phyloP scores from a whole-genome alignment of 2,888 invertebrate genomes.

The Rhingia rostrata region DNA sequence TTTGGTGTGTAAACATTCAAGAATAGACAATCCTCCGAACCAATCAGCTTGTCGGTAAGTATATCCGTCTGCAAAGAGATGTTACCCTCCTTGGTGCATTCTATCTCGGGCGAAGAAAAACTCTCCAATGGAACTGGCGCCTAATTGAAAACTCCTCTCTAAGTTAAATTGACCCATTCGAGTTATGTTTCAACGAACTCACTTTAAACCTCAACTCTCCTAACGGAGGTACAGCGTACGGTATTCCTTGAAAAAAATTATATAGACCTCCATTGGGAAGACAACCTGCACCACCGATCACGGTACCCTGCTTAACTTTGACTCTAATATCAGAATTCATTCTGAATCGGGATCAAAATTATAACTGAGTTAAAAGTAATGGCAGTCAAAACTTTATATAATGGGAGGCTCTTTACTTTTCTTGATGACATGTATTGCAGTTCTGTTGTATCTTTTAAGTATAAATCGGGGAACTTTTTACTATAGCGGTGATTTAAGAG shows the following conservation, averaged over 20 bases:
- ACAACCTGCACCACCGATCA: slow-evolving; percentile 82
- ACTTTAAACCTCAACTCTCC: slow-evolving; percentile 77
- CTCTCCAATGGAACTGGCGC: slow-evolving; percentile 79
- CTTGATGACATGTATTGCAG: too few relatives aligned
- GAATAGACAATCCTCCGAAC: slow-evolving; percentile 81
- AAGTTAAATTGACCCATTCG: neutral
- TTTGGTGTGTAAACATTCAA: slow-evolving; percentile 81
- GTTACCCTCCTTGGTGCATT: slow-evolving; percentile 79
- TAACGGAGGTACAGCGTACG: slow-evolving; percentile 78
- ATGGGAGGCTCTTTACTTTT: too few relatives aligned
- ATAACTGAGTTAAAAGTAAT: too few relatives aligned
- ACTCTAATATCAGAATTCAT: slow-evolving; percentile 75
- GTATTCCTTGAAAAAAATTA: slow-evolving; percentile 78
- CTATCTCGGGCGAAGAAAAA: slow-evolving; percentile 78
- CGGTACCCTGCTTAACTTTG: slow-evolving; percentile 83
- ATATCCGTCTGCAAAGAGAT: slow-evolving; percentile 79
- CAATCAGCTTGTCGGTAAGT: slow-evolving; percentile 75
- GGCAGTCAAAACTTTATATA: too few relatives aligned
- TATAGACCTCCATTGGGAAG: slow-evolving; percentile 80
- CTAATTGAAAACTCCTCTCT: slow-evolving; percentile 68
- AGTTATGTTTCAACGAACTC: neutral
- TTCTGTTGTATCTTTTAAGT: too few relatives aligned
- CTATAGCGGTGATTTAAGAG: too few relatives aligned
- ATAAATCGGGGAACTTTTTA: too few relatives aligned
- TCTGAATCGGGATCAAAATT: slow-evolving; percentile 1